Percentiles rank a stretch among this genome's conserved stretches.
phyloP scores from a whole-genome alignment of 1,140 invertebrate genomes.

The Heliconius eleuchia region DNA sequence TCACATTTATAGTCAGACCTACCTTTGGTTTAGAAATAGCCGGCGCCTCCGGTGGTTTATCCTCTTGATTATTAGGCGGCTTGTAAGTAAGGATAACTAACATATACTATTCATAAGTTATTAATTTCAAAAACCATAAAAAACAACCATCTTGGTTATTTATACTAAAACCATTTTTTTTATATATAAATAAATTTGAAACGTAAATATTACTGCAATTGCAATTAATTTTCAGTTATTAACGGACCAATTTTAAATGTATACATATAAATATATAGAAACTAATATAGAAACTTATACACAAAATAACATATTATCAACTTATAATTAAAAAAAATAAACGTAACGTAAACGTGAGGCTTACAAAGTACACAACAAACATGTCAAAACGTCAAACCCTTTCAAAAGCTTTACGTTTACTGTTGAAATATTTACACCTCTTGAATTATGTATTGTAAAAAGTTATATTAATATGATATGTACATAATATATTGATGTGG shows the following conservation, averaged over 20 bases:
- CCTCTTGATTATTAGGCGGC: conserved; percentile 38
- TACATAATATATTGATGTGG: not conserved
- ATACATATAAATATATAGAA: too few species aligned
- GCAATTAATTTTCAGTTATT: too few species aligned
- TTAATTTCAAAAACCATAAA: too few species aligned
- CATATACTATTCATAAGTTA: not conserved
- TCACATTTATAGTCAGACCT: conserved; percentile 5
- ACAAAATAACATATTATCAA: too few species aligned
- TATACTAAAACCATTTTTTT: too few species aligned
- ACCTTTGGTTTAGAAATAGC: conserved; percentile 43
- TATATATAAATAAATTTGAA: too few species aligned
- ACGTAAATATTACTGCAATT: too few species aligned
- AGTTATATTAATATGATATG: not conserved
- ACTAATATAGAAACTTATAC: too few species aligned
- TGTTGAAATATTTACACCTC: conserved; percentile 3
- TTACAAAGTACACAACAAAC: conserved; percentile 14
- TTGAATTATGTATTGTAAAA: not conserved
- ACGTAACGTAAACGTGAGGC: not conserved
- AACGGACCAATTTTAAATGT: too few species aligned
- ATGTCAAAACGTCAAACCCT: conserved; percentile 5
- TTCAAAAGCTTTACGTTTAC: conserved; percentile 3
- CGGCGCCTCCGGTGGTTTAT: conserved; percentile 27
- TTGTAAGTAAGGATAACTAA: conserved; percentile 27
- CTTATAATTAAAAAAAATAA: not conserved
- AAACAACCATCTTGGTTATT: too few species aligned